Base-by-base conservation (phyloP, 2,797 vertebrate genomes). In the Cuniculus paca region DNA sequence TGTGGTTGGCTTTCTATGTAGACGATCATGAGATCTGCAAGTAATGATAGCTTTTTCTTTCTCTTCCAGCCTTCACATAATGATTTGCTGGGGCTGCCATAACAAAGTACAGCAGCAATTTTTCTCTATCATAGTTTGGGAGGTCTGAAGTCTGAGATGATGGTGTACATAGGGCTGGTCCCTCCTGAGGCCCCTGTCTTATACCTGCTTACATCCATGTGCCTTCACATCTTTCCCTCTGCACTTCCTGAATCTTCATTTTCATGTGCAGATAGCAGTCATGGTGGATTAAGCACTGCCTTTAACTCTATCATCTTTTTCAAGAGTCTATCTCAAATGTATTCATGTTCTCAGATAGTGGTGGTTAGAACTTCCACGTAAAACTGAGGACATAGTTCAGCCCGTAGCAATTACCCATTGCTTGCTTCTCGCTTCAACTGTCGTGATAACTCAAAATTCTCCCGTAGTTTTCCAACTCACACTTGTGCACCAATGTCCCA, bases 21-120 rank as follows among this genome's bases (percentile, higher is more conserved):
- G 72, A 45, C 56, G 52, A 72, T 26, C 52, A 34, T 2, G 48
- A 31, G 61, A 52, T 77, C n/a, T 88, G n/a, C 12, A 6, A 52
- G 74, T 36, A 75, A 68, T 45, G 42, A 72, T 1, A 72, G 72
- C 14, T 94, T 70, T 68, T 28, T 60, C 65, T 92, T 48, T 75
- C 60, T 20, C 81, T 81, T 93, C 52, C 45, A 58, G 70, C 68
- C 88, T 58, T 96, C 48, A 84, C 17, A 95, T 26, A 68, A 31
- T 36, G 58, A 26, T 74, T 84, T 79, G 3, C 34, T 72, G 61
- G 26, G 54, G 54, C 60, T 68, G 26, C 63, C 28, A 31, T 58
- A 68, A 87, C 17, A 26, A 45, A 79, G 42, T 60, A 45, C 10
- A 80, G 34, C 9, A 93, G 17, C 88, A 88, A 31, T 42, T 8